Evolutionary conservation across 2,113 vertebrate species (phyloP).

Genomic region (Upupa epops): DNA sequence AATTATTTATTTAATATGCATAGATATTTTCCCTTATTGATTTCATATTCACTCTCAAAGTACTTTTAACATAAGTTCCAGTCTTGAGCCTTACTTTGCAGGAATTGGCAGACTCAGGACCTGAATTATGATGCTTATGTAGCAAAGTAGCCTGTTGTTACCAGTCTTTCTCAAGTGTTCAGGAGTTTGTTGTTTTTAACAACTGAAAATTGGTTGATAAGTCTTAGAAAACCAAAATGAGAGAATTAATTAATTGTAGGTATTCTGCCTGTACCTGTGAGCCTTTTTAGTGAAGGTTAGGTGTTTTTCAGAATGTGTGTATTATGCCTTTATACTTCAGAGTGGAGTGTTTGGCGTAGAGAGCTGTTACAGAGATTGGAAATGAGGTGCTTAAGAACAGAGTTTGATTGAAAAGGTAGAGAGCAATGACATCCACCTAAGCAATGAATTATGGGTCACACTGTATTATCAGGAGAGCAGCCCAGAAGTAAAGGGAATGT

Average conservation of each 20-base stretch:
- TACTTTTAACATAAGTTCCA: background rate
- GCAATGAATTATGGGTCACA: background rate
- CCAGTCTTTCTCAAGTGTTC: conserved; percentile 21
- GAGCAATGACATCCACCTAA: conserved; percentile 10
- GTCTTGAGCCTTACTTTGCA: background rate
- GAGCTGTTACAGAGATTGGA: conserved; percentile 56
- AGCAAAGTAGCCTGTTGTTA: conserved; percentile 16
- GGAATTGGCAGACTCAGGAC: background rate
- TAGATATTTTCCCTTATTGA: background rate
- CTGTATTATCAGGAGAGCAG: conserved; percentile 20
- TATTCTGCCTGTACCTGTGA: background rate
- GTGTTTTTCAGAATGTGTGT: background rate
- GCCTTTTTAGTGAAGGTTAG: background rate
- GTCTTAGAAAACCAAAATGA: background rate
- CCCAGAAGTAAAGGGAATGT: conserved; percentile 43
- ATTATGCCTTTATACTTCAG: background rate
- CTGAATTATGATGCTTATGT: background rate
- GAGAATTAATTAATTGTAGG: background rate
- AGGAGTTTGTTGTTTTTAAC: background rate
- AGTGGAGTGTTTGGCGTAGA: conserved; percentile 32
- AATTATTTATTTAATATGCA: background rate
- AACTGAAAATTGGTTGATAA: background rate
- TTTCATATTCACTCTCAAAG: background rate
- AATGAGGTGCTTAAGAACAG: conserved; percentile 52
- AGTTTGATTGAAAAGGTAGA: conserved; percentile 49